These are phyloP conservation scores for Caenorhabditis japonica DNA, from an alignment of 2,888 invertebrate species.

Conservation along the genomic window DNA sequence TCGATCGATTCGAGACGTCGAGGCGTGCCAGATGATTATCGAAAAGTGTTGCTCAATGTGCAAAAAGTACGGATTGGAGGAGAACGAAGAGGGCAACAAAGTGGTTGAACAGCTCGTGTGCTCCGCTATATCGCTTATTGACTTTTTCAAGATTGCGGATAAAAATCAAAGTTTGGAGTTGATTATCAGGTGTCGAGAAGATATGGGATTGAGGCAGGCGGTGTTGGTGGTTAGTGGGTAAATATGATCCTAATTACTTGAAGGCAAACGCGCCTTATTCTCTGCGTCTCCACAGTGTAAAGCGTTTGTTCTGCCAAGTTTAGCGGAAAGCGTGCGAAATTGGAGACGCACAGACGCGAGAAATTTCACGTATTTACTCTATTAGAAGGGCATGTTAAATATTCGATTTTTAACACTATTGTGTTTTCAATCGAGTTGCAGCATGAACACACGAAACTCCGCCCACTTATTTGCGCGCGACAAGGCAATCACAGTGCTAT, in stretches of 20 bases:
- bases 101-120: conserved; percentile 21
- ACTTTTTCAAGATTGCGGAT: conserved; percentile 11
- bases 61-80: conserved; percentile 28
- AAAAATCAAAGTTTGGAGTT: conserved; percentile 20
- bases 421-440: too few relatives aligned
- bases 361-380: too few relatives aligned
- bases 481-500: too few relatives aligned
- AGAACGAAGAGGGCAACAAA: conserved; percentile 19
- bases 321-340: too few relatives aligned
- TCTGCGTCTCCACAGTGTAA: too few relatives aligned
- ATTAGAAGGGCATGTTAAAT: too few relatives aligned
- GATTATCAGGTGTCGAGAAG: conserved; percentile 26
- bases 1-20: not conserved
- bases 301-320: too few relatives aligned
- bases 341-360: too few relatives aligned
- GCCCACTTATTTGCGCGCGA: too few relatives aligned
- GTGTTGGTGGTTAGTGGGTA: conserved; percentile 12
- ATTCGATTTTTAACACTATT: too few relatives aligned
- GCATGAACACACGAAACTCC: too few relatives aligned
- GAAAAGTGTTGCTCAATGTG: conserved; percentile 31
- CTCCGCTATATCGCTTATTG: conserved; percentile 20
- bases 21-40: conserved; percentile 19
- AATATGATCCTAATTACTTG: not conserved
- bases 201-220: conserved; percentile 42
- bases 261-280: too few relatives aligned